phyloP scores from a whole-genome alignment of 1,140 invertebrate species.

The Ostrea denselamellosa region DNA sequence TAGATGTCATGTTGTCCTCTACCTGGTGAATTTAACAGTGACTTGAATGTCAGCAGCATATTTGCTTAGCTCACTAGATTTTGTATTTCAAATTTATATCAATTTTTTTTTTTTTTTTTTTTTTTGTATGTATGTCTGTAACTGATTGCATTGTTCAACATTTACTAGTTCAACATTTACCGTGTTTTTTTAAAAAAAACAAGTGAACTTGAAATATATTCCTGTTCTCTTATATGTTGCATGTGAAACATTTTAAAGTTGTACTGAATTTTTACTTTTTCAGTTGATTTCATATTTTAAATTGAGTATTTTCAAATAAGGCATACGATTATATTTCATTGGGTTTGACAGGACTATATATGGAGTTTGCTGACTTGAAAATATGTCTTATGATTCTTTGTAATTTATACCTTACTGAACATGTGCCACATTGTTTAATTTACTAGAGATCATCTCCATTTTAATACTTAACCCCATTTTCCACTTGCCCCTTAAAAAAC shows the following conservation, averaged over 20 bases:
- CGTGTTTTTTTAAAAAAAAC: not conserved
- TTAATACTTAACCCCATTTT: not conserved
- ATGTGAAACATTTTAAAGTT: not conserved
- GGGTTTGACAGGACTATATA: not conserved
- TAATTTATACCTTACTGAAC: not conserved
- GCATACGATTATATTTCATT: not conserved
- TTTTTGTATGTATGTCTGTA: not conserved
- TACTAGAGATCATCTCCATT: not conserved
- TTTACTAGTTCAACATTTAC: not conserved
- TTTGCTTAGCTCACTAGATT: not conserved
- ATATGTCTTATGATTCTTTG: not conserved
- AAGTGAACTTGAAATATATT: not conserved
- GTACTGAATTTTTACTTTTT: not conserved
- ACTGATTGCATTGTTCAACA: conserved; percentile 3
- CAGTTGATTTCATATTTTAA: not conserved
- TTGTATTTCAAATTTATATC: conserved; percentile 2
- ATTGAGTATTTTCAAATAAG: not conserved
- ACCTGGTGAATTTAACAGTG: conserved; percentile 1
- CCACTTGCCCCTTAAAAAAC: not conserved
- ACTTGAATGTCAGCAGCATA: not conserved
- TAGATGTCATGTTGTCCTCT: not conserved
- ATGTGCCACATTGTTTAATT: not conserved
- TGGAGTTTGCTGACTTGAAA: not conserved
- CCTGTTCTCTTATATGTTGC: not conserved
- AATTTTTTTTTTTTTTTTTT: not conserved